Evolutionary conservation across 1,140 invertebrate genomes (phyloP).

Genomic region (Hestina assimilis): DNA sequence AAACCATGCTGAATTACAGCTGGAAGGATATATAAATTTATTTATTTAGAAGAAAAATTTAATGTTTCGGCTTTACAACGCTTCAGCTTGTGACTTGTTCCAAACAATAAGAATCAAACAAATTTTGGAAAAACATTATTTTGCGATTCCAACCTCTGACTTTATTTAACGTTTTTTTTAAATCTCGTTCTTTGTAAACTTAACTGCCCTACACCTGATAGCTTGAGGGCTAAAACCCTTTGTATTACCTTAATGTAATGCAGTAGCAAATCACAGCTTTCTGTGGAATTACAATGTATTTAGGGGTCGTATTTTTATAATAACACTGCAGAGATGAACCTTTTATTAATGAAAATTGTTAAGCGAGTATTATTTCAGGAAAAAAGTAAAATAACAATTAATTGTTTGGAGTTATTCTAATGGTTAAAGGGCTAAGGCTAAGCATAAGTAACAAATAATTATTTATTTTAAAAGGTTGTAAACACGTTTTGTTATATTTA

Average conservation of each 20-base stretch:
- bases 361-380: too few relatives aligned
- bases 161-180: slow-evolving; percentile 68
- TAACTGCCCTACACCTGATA: slow-evolving; percentile 69
- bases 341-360: neutral
- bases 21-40: neutral
- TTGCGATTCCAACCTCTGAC: slow-evolving; percentile 58
- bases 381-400: too few relatives aligned
- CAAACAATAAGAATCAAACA: slow-evolving; percentile 36
- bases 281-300: slow-evolving; percentile 32
- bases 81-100: slow-evolving; percentile 10
- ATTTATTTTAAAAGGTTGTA: too few relatives aligned
- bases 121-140: slow-evolving; percentile 63
- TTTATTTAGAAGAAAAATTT: neutral
- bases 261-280: slow-evolving; percentile 52
- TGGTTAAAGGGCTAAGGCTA: too few relatives aligned
- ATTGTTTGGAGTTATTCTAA: too few relatives aligned
- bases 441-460: too few relatives aligned
- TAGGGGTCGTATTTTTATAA: slow-evolving; percentile 33
- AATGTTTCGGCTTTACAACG: too few relatives aligned
- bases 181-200: slow-evolving; percentile 70
- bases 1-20: too few relatives aligned
- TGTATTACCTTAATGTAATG: slow-evolving; percentile 58
- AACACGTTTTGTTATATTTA: too few relatives aligned
- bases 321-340: slow-evolving; percentile 2
- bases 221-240: slow-evolving; percentile 63